Base-by-base conservation (phyloP, 2,113 vertebrate species). In the Callipepla californica region DNA sequence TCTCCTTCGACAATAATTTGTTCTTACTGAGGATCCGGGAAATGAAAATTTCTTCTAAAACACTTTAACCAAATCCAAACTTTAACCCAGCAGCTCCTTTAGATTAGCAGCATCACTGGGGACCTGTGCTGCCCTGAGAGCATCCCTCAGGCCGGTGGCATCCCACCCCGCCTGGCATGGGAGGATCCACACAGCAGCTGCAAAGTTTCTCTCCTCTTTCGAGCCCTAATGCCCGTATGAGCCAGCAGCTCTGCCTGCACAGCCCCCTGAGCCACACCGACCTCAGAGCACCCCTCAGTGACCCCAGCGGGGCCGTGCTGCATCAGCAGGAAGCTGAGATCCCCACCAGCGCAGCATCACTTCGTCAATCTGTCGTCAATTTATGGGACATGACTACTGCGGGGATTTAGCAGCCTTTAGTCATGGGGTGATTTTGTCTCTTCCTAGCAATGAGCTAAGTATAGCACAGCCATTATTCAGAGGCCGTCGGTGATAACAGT, bases 371-470 rank as follows among this genome's bases (percentile, higher is more conserved):
- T 58, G 94, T 14, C 22, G 7, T 40, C 58, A 57, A 17, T 94
- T 94, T 90, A 50, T 44, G 92, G 93, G 95, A 61, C 40, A 44
- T 36, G 83, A 45, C 89, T 87, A 50, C 77, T 6, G 38, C 72
- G 2, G 53, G 80, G 63, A 80, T 69, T 79, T 58, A 36, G 72
- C 94, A 73, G 92, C 30, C 50, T 87, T 97, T 89, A 20, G 68
- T 97, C 96, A 96, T 2, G 10, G 70, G 50, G 75, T 69, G 92
- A 68, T 72, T 92, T 85, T 47, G 95, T 93, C 90, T 93, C 93
- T 95, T 90, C 95, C 96, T 85, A 83, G 72, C 91, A 92, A n/a
- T 26, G 86, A 81, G 82, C 94, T 93, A 90, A 95, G 80, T 48
- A 57, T 70, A 93, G 91, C 66, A 11, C 92, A 84, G 81, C 84